phyloP scores from a whole-genome alignment of 2,888 invertebrate genomes.

The Cantharis nigra region DNA sequence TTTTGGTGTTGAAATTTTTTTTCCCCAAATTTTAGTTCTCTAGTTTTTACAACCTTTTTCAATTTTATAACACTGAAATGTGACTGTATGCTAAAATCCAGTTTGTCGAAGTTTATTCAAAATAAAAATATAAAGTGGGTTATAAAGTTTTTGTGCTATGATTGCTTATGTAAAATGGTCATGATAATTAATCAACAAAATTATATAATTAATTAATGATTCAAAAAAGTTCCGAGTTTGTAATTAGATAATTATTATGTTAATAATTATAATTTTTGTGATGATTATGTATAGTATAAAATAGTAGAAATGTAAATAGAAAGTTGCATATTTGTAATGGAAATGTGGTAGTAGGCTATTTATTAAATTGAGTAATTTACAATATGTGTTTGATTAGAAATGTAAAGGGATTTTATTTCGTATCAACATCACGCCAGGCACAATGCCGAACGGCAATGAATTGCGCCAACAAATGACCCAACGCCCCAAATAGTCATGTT shows the following conservation, averaged over 20 bases:
- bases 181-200: neutral
- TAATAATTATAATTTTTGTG: too few species aligned
- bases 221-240: neutral
- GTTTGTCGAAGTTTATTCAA: neutral
- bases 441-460: slow-evolving; percentile 37
- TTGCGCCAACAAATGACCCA: slow-evolving; percentile 42
- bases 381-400: slow-evolving; percentile 36
- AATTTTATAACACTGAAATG: neutral
- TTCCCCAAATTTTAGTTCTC: too few species aligned
- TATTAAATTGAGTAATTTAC: slow-evolving; percentile 19
- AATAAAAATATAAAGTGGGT: neutral
- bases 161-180: neutral
- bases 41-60: neutral
- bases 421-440: slow-evolving; percentile 37
- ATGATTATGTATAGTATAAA: neutral
- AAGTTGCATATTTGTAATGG: neutral
- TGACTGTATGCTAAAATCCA: neutral
- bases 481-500: slow-evolving; percentile 40
- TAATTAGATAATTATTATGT: neutral
- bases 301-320: neutral
- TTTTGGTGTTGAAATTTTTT: neutral
- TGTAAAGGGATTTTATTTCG: slow-evolving; percentile 33
- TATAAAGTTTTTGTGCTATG: neutral
- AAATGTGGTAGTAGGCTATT: neutral
- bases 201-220: neutral